A percentile compares a stretch with the other conserved stretches of the same genome.
Evolutionary conservation across 2,888 invertebrate species (phyloP).

Genomic region (Piscicola geometra): DNA sequence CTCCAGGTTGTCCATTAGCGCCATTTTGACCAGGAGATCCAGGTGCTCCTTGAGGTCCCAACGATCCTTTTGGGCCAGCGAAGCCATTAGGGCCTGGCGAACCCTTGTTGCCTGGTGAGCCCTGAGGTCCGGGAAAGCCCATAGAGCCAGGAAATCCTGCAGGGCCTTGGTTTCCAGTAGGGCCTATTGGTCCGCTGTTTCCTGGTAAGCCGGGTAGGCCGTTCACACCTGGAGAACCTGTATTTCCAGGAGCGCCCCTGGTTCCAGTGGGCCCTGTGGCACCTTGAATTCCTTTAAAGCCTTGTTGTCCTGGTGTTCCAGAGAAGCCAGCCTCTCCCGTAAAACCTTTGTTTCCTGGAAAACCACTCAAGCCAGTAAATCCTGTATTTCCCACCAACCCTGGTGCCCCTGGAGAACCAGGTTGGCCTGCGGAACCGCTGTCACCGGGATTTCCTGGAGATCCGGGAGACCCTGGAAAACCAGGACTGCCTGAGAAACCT

Average conservation of each 20-base stretch:
- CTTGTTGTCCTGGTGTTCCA: neutral
- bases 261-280: slow-evolving; percentile 25
- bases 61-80: slow-evolving; percentile 30
- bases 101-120: slow-evolving; percentile 28
- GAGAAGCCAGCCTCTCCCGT: neutral
- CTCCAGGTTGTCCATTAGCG: neutral
- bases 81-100: slow-evolving; percentile 31
- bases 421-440: slow-evolving; percentile 33
- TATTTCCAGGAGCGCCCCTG: slow-evolving; percentile 61
- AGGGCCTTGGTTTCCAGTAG: slow-evolving; percentile 39
- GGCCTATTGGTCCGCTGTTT: slow-evolving; percentile 37
- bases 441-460: slow-evolving; percentile 40
- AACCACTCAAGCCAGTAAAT: neutral
- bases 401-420: slow-evolving; percentile 35
- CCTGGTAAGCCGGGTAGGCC: slow-evolving; percentile 60
- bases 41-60: slow-evolving; percentile 37
- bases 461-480: slow-evolving; percentile 36
- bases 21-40: slow-evolving; percentile 37
- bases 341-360: neutral
- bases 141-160: slow-evolving; percentile 25
- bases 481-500: slow-evolving; percentile 38
- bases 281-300: slow-evolving; percentile 34
- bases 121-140: slow-evolving; percentile 26
- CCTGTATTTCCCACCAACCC: slow-evolving; percentile 36
- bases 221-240: slow-evolving; percentile 65